A percentile compares a stretch with the other conserved stretches of the same genome.
Evolutionary conservation across 2,888 invertebrate genomes (phyloP).

Genomic region (Chirona hameri): DNA sequence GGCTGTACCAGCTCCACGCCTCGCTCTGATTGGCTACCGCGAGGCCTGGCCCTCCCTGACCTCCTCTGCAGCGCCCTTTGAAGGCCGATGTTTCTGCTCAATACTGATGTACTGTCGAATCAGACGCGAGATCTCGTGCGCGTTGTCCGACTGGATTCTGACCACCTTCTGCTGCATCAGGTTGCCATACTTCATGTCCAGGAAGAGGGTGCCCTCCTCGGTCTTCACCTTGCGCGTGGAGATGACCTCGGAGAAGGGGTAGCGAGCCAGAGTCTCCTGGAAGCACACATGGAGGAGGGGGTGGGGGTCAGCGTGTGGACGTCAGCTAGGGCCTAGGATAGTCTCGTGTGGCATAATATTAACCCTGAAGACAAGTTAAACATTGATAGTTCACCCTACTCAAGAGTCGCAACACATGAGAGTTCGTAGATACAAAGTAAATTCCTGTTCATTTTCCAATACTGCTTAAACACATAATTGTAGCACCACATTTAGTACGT

Average conservation of each 20-base stretch:
- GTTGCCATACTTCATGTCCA: conserved; percentile 97
- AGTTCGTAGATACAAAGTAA: too few relatives aligned
- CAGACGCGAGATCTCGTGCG: conserved; percentile 92
- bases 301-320: neutral
- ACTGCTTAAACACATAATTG: too few relatives aligned
- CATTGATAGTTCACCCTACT: too few relatives aligned
- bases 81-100: conserved; percentile 54
- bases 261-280: conserved; percentile 82
- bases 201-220: conserved; percentile 82
- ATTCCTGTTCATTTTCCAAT: too few relatives aligned
- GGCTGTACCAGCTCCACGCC: neutral
- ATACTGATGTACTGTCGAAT: conserved; percentile 96
- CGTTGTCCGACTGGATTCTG: conserved; percentile 93
- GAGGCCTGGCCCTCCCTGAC: neutral
- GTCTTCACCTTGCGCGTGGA: conserved; percentile 88
- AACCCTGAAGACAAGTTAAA: too few relatives aligned
- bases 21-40: conserved; percentile 1
- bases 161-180: conserved; percentile 93
- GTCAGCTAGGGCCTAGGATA: too few relatives aligned
- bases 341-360: too few relatives aligned
- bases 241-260: conserved; percentile 92
- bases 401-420: too few relatives aligned
- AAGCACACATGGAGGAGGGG: too few relatives aligned
- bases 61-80: conserved; percentile 8
- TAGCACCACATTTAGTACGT: too few relatives aligned